Evolutionary conservation across 2,113 vertebrate genomes (phyloP).

Genomic region (Cheirogaleus medius): DNA sequence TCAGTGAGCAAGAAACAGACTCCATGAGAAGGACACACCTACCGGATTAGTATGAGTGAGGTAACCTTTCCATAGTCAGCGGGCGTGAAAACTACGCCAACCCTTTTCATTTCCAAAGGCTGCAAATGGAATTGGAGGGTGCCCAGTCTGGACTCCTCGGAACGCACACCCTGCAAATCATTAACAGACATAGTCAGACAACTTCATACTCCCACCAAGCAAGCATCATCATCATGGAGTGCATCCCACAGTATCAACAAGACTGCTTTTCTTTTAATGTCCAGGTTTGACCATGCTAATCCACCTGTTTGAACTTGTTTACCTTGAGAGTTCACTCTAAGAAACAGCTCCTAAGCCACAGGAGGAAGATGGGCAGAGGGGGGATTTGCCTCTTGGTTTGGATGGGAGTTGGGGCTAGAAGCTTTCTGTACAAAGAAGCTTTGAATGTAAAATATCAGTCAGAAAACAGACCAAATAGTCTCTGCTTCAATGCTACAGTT

Average conservation of each 20-base stretch:
- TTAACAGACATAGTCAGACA: not conserved
- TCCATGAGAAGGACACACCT: constrained; percentile 56
- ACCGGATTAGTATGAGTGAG: constrained; percentile 95
- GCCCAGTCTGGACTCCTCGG: constrained; percentile 76
- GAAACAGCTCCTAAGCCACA: not conserved
- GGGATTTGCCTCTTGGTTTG: not conserved
- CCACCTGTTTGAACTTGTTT: not conserved
- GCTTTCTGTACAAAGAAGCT: not conserved
- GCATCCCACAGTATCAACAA: not conserved
- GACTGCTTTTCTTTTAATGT: not conserved
- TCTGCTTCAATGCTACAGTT: not conserved
- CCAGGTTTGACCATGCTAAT: not conserved
- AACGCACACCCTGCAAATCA: constrained; percentile 70
- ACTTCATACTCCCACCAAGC: not conserved
- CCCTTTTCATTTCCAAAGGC: constrained; percentile 90
- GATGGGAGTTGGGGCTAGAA: not conserved
- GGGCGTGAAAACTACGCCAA: constrained; percentile 93
- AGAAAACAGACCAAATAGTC: not conserved
- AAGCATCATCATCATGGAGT: not conserved
- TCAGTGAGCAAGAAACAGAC: not conserved
- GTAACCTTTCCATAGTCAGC: constrained; percentile 91
- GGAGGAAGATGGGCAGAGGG: not conserved
- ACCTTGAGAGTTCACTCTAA: not conserved
- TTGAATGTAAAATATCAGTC: not conserved
- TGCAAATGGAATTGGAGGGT: constrained; percentile 88